phyloP scores from a whole-genome alignment of 2,888 invertebrate species.

The Amiota mariae region DNA sequence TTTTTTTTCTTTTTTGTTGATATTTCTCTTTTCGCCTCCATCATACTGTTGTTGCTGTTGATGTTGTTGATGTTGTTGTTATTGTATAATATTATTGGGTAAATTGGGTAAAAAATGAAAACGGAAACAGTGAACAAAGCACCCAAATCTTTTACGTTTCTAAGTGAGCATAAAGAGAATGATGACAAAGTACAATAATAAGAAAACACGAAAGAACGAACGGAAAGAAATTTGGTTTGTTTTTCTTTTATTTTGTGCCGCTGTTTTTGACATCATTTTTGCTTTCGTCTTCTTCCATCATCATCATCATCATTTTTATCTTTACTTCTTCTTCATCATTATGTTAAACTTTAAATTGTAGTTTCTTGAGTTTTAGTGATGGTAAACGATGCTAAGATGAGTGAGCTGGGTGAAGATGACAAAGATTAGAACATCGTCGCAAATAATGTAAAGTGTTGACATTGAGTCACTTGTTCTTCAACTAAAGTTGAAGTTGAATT shows the following conservation, averaged over 20 bases:
- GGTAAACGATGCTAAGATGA: neutral
- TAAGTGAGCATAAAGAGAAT: too few relatives aligned
- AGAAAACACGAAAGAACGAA: too few relatives aligned
- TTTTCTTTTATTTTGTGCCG: too few relatives aligned
- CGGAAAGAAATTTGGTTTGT: too few relatives aligned
- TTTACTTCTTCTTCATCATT: too few relatives aligned
- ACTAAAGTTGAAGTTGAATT: neutral
- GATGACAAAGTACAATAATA: too few relatives aligned
- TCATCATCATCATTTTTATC: too few relatives aligned
- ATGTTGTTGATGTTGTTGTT: neutral
- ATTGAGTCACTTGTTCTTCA: neutral
- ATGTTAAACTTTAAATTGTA: neutral
- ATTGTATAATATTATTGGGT: too few relatives aligned
- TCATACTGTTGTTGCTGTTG: neutral
- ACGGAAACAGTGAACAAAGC: neutral
- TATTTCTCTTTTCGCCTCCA: neutral
- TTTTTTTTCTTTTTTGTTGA: neutral
- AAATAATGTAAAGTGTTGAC: neutral
- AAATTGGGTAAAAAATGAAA: slow-evolving; percentile 2
- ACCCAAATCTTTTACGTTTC: too few relatives aligned
- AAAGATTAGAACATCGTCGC: neutral
- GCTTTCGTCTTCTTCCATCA: too few relatives aligned
- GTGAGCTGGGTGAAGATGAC: neutral
- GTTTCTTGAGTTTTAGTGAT: neutral
- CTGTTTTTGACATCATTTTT: too few relatives aligned